Evolutionary conservation across 2,113 vertebrate genomes (phyloP).

Genomic region (Clarias macrocephalus): DNA sequence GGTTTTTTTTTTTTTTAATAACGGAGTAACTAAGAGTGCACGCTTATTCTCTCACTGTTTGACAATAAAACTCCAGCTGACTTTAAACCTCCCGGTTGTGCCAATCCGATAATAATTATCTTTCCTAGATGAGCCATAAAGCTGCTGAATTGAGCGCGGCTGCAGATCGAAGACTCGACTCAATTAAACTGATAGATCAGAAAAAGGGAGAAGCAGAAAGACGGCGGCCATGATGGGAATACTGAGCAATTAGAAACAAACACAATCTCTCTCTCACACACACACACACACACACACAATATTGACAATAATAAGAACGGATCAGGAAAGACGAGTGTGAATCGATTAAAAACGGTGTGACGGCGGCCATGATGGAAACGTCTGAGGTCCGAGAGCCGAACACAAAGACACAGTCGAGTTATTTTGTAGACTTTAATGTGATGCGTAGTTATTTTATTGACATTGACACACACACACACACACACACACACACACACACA

Average conservation of each 20-base stretch:
- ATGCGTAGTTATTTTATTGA: neutral
- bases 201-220: constrained; percentile 26
- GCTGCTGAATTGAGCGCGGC: constrained; percentile 39
- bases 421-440: neutral
- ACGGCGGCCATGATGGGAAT: constrained; percentile 10
- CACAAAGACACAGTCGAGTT: neutral
- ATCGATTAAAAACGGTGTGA: neutral
- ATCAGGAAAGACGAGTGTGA: neutral
- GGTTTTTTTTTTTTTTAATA: neutral
- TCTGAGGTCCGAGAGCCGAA: neutral
- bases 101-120: constrained; percentile 53
- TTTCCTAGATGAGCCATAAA: constrained; percentile 43
- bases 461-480: neutral
- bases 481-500: too few species aligned
- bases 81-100: constrained; percentile 42
- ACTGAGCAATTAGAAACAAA: constrained; percentile 5
- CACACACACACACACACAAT: neutral
- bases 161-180: constrained; percentile 48
- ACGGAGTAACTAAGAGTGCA: neutral
- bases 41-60: constrained; percentile 14
- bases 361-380: neutral
- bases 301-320: neutral
- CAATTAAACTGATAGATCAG: constrained; percentile 55
- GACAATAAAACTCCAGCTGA: constrained; percentile 40
- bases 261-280: neutral